Evolutionary conservation across 2,797 vertebrate genomes (phyloP), one percentile per base, ranked within the genome.

Genomic region (Neopelma chrysocephalum): DNA sequence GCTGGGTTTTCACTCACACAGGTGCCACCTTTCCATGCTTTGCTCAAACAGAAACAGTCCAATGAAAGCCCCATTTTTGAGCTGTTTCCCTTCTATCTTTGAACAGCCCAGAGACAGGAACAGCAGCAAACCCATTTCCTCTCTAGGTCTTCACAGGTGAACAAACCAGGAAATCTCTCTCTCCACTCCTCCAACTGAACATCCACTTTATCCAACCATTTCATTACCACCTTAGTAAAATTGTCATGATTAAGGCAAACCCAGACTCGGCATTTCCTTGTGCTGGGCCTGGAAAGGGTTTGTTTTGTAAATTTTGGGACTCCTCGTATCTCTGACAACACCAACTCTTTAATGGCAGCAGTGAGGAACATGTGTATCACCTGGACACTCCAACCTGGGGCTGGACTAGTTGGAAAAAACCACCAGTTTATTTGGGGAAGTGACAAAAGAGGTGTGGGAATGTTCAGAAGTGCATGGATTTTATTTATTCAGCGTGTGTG

Each of bases 171-270:
- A 80, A 77, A 82, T n/a, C 53, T 76, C 53, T 34, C 60, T 36
- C 83, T 54, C 18, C 18, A 1, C 64, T 51, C 75, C 62, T 85
- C 88, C 82, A 81, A 80, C 38, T 6, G 51, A 69, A 90, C 9
- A 38, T 5, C 51, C 16, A 51, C 22, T 87, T 95, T 48, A 92
- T 87, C 82, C 86, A 89, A 82, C n/a, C 90, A 48, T 57, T 90
- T 77, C 40, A 90, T 75, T 60, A 85, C 43, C 90, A 80, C 21
- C 64, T 84, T 10, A 45, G 40, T 14, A 69, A 58, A 94, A 86
- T 69, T 22, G 76, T 15, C 58, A 17, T 2, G 34, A 91, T 32
- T 68, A 93, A 94, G 50, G 43, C 80, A 90, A 84, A 54, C 34
- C 47, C 69, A 45, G 80, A 27, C 19, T 27, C 3, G 23, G n/a